Percentiles rank a stretch among this genome's conserved stretches.
phyloP scores from a whole-genome alignment of 2,888 invertebrate genomes.

The Drosophila tanythrix region DNA sequence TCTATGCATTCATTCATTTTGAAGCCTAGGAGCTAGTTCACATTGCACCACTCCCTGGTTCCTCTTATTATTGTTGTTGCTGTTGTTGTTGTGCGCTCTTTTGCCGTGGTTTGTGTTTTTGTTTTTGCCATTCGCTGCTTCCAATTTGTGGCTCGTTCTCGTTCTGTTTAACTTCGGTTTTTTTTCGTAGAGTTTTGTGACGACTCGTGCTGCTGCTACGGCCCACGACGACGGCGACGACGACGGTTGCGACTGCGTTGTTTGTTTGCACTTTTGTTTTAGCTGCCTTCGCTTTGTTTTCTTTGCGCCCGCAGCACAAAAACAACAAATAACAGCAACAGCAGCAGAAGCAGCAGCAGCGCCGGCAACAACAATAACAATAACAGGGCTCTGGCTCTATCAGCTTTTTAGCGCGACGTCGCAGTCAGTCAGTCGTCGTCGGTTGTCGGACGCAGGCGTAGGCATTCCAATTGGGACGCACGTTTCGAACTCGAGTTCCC shows the following conservation, averaged over 20 bases:
- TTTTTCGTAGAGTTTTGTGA: slow-evolving; percentile 29
- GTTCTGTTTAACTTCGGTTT: slow-evolving; percentile 63
- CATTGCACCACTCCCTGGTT: slow-evolving; percentile 31
- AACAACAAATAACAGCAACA: slow-evolving; percentile 52
- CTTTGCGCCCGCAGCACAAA: slow-evolving; percentile 59
- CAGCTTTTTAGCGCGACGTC: slow-evolving; percentile 66
- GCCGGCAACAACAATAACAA: slow-evolving; percentile 40
- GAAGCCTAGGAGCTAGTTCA: slow-evolving; percentile 35
- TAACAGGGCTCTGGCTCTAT: slow-evolving; percentile 64
- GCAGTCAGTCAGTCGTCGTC: slow-evolving; percentile 68
- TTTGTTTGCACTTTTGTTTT: slow-evolving; percentile 75
- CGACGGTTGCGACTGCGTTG: slow-evolving; percentile 63
- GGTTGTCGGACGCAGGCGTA: slow-evolving; percentile 73
- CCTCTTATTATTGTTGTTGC: slow-evolving; percentile 5
- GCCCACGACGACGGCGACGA: slow-evolving; percentile 23
- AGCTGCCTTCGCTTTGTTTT: slow-evolving; percentile 66
- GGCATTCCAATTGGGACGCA: slow-evolving; percentile 66
- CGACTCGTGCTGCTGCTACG: slow-evolving; percentile 48
- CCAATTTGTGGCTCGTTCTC: slow-evolving; percentile 64
- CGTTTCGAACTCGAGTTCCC: slow-evolving; percentile 61
- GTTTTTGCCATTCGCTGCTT: slow-evolving; percentile 64
- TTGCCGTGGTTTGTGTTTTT: slow-evolving; percentile 50
- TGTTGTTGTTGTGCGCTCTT: slow-evolving; percentile 40
- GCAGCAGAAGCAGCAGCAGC: slow-evolving; percentile 8
- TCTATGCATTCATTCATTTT: not conserved